A percentile compares a stretch with the other conserved stretches of the same genome.
Conservation (phyloP, 1,140 invertebrate species). For the Penaeus vannamei region DNA sequence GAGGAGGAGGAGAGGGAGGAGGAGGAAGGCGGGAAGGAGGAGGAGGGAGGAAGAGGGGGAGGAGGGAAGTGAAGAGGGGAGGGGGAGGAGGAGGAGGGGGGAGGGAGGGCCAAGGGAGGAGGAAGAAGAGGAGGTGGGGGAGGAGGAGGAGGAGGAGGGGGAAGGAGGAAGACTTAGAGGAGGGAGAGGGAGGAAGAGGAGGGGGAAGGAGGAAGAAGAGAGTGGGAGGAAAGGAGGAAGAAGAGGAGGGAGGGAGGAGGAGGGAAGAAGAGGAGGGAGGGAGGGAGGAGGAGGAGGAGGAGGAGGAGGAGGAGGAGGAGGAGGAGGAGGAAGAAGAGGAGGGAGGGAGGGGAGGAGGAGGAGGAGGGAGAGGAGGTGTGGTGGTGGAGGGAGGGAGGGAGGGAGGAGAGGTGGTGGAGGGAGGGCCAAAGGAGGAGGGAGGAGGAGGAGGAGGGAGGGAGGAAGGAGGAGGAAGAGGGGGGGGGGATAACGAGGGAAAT, state of each 20-base stretch:
- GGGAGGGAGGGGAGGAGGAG: too few species aligned
- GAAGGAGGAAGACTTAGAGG: too few species aligned
- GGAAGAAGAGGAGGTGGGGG: background rate
- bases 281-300: background rate
- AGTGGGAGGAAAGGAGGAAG: background rate
- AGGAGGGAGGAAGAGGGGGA: background rate
- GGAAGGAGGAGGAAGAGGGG: too few species aligned
- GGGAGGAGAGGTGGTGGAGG: too few species aligned
- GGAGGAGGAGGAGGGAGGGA: too few species aligned
- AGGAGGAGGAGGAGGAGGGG: background rate
- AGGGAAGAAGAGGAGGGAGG: background rate
- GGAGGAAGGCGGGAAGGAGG: background rate
- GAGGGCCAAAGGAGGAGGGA: too few species aligned
- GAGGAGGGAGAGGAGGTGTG: too few species aligned
- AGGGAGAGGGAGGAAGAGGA: too few species aligned
- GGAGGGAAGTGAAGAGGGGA: background rate
- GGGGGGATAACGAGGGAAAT: too few species aligned
- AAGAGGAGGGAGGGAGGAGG: background rate
- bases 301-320: background rate
- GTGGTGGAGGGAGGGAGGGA: too few species aligned
- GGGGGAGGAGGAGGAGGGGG: background rate
- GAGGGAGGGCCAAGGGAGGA: too few species aligned
- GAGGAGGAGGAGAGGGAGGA: background rate
- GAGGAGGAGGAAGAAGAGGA: background rate
- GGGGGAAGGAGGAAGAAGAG: background rate